A percentile compares a stretch with the other conserved stretches of the same genome.
Evolutionary conservation across 64 coral and sea anemone genomes (phyloP).

Genomic region (Porites australiensis): DNA sequence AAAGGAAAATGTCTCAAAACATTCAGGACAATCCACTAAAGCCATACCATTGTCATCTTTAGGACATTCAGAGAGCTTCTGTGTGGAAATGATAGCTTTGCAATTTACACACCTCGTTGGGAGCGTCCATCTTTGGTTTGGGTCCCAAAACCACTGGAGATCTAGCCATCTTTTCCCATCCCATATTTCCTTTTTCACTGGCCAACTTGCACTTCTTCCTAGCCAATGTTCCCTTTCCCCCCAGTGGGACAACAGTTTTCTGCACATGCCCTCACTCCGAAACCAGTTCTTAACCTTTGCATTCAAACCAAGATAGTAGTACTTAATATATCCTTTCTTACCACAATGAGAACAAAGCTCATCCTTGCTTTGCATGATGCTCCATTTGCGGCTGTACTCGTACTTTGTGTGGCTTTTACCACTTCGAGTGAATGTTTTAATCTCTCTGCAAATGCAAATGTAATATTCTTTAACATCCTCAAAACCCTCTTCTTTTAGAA

Average conservation of each 20-base stretch:
- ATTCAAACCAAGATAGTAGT: conserved; percentile 54
- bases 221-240: conserved; percentile 48
- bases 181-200: conserved; percentile 73
- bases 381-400: conserved; percentile 45
- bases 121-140: conserved; percentile 39
- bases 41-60: not conserved
- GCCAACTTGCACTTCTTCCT: not conserved
- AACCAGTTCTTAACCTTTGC: conserved; percentile 82
- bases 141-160: conserved; percentile 87
- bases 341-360: conserved; percentile 67
- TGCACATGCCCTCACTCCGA: conserved; percentile 29
- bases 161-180: conserved; percentile 79
- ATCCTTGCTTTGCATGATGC: conserved; percentile 69
- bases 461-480: conserved; percentile 61
- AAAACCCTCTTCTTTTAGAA: conserved; percentile 75
- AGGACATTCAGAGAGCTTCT: conserved; percentile 23
- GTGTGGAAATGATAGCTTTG: conserved; percentile 6
- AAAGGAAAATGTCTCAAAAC: conserved; percentile 52
- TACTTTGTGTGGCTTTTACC: conserved; percentile 40
- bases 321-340: conserved; percentile 45
- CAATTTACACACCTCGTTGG: conserved; percentile 50
- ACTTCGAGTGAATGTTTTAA: not conserved
- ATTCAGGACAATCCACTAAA: conserved; percentile 61
- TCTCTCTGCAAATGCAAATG: conserved; percentile 45
- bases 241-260: conserved; percentile 71